Percentiles rank a stretch among this genome's conserved stretches.
Conservation (phyloP, 1,140 invertebrate genomes). For the Papilio aristodemus region DNA sequence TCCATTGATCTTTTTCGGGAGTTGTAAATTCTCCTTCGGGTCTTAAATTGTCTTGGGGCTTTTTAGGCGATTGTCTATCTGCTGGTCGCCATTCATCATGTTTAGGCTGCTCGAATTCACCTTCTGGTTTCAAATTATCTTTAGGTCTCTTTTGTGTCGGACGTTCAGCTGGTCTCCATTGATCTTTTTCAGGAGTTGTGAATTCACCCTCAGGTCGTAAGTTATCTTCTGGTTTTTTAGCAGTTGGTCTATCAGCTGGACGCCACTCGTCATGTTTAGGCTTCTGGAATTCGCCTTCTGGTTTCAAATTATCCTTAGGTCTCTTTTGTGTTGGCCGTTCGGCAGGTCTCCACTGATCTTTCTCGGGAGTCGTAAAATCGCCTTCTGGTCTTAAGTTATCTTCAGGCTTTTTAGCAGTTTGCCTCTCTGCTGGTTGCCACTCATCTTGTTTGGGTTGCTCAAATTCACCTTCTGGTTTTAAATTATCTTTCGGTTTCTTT, state of each 20-base stretch:
- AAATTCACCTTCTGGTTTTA: slow-evolving; percentile 82
- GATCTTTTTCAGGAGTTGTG: slow-evolving; percentile 74
- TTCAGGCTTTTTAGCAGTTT: slow-evolving; percentile 68
- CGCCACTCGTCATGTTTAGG: slow-evolving; percentile 63
- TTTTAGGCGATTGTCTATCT: slow-evolving; percentile 72
- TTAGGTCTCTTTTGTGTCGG: slow-evolving; percentile 66
- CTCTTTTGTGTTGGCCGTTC: slow-evolving; percentile 65
- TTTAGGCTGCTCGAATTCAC: slow-evolving; percentile 82
- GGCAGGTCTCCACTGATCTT: slow-evolving; percentile 67
- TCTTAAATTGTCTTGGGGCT: slow-evolving; percentile 82
- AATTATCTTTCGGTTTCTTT: slow-evolving; percentile 74
- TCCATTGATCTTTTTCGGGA: slow-evolving; percentile 59
- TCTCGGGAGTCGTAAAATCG: slow-evolving; percentile 79
- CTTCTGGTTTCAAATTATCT: slow-evolving; percentile 82
- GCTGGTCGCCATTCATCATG: slow-evolving; percentile 66
- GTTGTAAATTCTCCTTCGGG: slow-evolving; percentile 81
- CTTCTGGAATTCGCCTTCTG: slow-evolving; percentile 80
- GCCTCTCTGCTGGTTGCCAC: slow-evolving; percentile 77
- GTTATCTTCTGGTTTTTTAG: slow-evolving; percentile 80
- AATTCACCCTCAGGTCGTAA: slow-evolving; percentile 86
- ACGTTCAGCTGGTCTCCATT: slow-evolving; percentile 71
- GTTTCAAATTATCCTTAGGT: slow-evolving; percentile 78
- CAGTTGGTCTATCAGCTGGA: slow-evolving; percentile 71
- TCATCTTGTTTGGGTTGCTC: slow-evolving; percentile 65
- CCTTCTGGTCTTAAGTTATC: slow-evolving; percentile 82